Evolutionary conservation across 2,888 invertebrate genomes (phyloP), one percentile per base, ranked within the genome.

Genomic region (Drosophila atripex): DNA sequence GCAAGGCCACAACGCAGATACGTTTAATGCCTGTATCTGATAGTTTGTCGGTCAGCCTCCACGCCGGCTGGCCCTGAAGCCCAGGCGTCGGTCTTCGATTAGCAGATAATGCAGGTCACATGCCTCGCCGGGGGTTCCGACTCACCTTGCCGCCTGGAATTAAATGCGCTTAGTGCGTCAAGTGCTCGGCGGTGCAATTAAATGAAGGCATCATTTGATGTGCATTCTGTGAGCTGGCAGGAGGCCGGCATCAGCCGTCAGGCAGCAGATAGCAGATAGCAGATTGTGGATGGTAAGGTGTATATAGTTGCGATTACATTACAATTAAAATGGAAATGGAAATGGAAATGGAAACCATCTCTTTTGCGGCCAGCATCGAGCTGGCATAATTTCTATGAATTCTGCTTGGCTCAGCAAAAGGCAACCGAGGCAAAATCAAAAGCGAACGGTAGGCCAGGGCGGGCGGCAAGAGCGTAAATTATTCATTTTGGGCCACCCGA

Each of bases 261-360:
- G 11, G 16, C 35, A 38, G n/a, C n/a, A n/a, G 23, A 23, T 38
- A 56, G 61, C 43, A 32, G 25, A 30, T 56, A 47, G 11, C 18
- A 45, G 49, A 35, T 35, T 35, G 35, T 35, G 12, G 35, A 32
- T 32, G 11, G 32, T 3, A 35, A 35, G 14, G 35, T 35, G 35
- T 35, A 14, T 35, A 78, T 78, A 82, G 58, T 70, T 78, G 77
- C 75, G 77, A 80, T 78, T 57, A 56, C 56, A 71, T 56, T 84
- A 77, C 80, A 86, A 86, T 86, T 77, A 70, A 84, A 86, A 77
- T 77, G 75, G 73, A 84, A 86, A 80, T 77, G 75, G 73, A 84
- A 86, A 80, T 77, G 77, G 73, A 68, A 47, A 46, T 50, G 61
- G 49, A 47, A 79, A 74, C 65, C 75, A 69, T 43, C 21, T 32